Evolutionary conservation across 2,797 vertebrate genomes (phyloP), one percentile per base, ranked within the genome.

Genomic region (Paramormyrops hopkinsi): DNA sequence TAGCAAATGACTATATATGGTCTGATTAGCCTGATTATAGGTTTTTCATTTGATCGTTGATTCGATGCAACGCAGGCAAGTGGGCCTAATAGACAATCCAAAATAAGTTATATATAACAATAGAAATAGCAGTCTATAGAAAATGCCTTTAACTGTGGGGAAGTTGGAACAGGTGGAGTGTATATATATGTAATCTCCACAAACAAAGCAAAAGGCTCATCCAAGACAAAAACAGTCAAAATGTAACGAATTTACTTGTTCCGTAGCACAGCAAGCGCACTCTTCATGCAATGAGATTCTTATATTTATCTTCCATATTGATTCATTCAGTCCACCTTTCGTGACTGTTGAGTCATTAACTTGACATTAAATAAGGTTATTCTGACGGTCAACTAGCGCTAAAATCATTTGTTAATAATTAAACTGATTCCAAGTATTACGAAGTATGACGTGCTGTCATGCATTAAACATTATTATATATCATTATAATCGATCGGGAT

Each of bases 381-480:
- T n/a, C 41, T 46, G 37, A 46, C 41, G 11, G 6, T 19, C 19
- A 7, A 9, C 41, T 46, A n/a, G 41, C 76, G 14, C 37, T 44
- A 82, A 82, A 82, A 46, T 82, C 17, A 41, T n/a, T 82, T 82
- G 76, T 82, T 82, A 82, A 44, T 82, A 82, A 82, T 44, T 41
- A 46, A 82, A 8, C 37, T 46, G 76, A 46, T 82, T 82, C 76
- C 41, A 19, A 9, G 76, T 82, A 73, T 73, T 7, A 73, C 65
- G 12, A 73, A 73, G 29, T 37, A 73, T 37, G 65, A 73, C 65
- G 17, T 82, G 76, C 37, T 41, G 76, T 46, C 46, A 41, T n/a
- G 3, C 17, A 82, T 46, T 82, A 82, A 82, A 82, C 76, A n/a
- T 46, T 19, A 46, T 17, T 25, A 41, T 76, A 41, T 46, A 46